A percentile compares a stretch with the other conserved stretches of the same genome.
These are phyloP conservation scores for Plutomurus gul DNA, from an alignment of 1,140 invertebrate genomes.

Conservation along the genomic window DNA sequence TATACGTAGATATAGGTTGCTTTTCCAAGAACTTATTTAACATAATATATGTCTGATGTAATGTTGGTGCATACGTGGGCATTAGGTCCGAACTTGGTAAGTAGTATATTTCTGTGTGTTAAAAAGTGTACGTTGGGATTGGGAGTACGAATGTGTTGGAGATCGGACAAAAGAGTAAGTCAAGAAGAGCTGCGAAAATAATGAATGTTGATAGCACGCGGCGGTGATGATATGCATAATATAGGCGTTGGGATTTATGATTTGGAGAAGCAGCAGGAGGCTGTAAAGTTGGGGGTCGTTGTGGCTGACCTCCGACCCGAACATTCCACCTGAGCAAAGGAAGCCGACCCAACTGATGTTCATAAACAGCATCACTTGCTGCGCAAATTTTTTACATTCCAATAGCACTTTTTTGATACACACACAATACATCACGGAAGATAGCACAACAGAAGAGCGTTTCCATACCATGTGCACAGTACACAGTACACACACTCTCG, in stretches of 20 bases:
- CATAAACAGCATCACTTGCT: slow-evolving; percentile 46
- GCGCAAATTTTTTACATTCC: slow-evolving; percentile 54
- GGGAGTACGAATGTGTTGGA: too few relatives aligned
- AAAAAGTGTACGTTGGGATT: not conserved
- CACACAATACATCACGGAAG: not conserved
- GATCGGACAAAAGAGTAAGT: not conserved
- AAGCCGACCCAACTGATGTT: slow-evolving; percentile 42
- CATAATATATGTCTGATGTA: too few relatives aligned
- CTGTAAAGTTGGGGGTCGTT: slow-evolving; percentile 52
- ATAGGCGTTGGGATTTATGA: slow-evolving; percentile 53
- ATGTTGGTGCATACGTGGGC: too few relatives aligned
- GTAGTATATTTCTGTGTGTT: too few relatives aligned
- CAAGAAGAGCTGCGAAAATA: slow-evolving; percentile 51
- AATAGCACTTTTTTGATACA: slow-evolving; percentile 22
- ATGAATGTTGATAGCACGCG: slow-evolving; percentile 51
- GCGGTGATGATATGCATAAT: slow-evolving; percentile 54
- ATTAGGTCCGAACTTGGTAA: too few relatives aligned
- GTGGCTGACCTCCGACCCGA: slow-evolving; percentile 49
- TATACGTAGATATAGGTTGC: too few relatives aligned
- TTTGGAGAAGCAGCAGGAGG: slow-evolving; percentile 50
- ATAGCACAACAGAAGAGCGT: not conserved
- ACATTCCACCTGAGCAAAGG: slow-evolving; percentile 51
- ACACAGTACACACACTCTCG: not conserved
- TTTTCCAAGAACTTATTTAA: too few relatives aligned
- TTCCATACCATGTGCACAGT: not conserved